These are phyloP conservation scores for Pseudanteris insignis DNA, from an alignment of 2,888 invertebrate genomes.

Conservation along the genomic window DNA sequence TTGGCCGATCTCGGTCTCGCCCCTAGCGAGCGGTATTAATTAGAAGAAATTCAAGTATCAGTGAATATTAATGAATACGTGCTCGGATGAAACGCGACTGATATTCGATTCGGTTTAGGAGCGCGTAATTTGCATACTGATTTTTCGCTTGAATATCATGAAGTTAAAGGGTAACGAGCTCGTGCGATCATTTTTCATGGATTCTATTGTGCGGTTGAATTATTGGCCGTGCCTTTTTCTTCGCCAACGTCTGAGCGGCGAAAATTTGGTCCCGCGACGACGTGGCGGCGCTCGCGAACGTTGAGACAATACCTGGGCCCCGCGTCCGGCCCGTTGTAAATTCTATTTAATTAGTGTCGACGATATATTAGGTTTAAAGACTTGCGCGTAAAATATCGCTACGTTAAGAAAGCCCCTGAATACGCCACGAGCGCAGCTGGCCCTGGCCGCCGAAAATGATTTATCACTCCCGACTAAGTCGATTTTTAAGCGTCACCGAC, in stretches of 20 bases:
- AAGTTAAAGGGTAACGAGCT: slow-evolving; percentile 38
- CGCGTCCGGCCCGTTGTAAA: slow-evolving; percentile 49
- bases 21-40: slow-evolving; percentile 15
- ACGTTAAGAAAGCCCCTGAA: slow-evolving; percentile 60
- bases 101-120: slow-evolving; percentile 27
- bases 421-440: slow-evolving; percentile 46
- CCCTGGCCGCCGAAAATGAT: slow-evolving; percentile 53
- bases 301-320: slow-evolving; percentile 48
- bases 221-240: slow-evolving; percentile 47
- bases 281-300: slow-evolving; percentile 8
- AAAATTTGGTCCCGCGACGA: slow-evolving; percentile 47
- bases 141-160: slow-evolving; percentile 40
- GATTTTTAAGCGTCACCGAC: slow-evolving; percentile 19
- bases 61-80: slow-evolving; percentile 37
- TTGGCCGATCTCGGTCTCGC: neutral
- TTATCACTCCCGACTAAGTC: slow-evolving; percentile 60
- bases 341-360: slow-evolving; percentile 63
- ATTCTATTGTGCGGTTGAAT: slow-evolving; percentile 44
- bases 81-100: slow-evolving; percentile 21
- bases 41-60: slow-evolving; percentile 16
- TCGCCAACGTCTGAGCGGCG: slow-evolving; percentile 47
- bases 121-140: slow-evolving; percentile 42
- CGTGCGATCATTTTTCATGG: slow-evolving; percentile 42
- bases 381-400: slow-evolving; percentile 62
- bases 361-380: slow-evolving; percentile 65